Percentiles rank a stretch among this genome's conserved stretches.
Conservation (phyloP, 1,140 invertebrate genomes). For the Lepidurus apus region DNA sequence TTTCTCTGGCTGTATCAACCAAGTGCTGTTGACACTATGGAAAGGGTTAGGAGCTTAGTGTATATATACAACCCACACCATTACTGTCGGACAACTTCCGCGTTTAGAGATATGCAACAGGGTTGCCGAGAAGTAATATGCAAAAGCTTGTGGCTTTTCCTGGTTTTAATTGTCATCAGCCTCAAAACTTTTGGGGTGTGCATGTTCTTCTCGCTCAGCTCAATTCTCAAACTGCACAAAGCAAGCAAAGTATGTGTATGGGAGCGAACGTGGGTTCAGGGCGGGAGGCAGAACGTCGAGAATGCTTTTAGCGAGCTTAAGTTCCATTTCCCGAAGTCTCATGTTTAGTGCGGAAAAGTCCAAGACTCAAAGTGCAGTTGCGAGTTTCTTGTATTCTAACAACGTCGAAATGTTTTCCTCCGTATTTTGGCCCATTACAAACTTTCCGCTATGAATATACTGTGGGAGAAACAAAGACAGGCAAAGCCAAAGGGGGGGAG, state of each 20-base stretch:
- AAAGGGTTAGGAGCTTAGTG: not conserved
- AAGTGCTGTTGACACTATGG: not conserved
- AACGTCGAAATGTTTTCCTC: not conserved
- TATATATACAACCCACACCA: not conserved
- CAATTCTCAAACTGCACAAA: not conserved
- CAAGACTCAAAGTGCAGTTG: conserved; percentile 15
- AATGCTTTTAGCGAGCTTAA: conserved; percentile 22
- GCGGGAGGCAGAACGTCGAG: not conserved
- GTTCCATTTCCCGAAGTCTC: not conserved
- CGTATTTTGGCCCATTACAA: not conserved
- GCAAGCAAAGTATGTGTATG: not conserved
- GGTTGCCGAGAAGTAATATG: conserved; percentile 2
- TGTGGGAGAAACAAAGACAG: not conserved
- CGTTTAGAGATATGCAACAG: not conserved
- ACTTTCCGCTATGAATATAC: not conserved
- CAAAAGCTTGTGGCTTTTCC: conserved; percentile 18
- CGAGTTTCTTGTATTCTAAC: conserved; percentile 11
- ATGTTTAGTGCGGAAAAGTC: conserved; percentile 10
- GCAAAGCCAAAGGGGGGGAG: not conserved
- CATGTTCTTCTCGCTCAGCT: conserved; percentile 1
- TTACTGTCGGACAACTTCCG: not conserved
- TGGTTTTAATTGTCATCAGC: not conserved
- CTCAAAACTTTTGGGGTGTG: not conserved
- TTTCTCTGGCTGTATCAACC: not conserved
- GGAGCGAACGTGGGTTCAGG: not conserved